A percentile compares a stretch with the other conserved stretches of the same genome.
Conservation (phyloP, 2,113 vertebrate genomes). For the Desmodus rotundus region DNA sequence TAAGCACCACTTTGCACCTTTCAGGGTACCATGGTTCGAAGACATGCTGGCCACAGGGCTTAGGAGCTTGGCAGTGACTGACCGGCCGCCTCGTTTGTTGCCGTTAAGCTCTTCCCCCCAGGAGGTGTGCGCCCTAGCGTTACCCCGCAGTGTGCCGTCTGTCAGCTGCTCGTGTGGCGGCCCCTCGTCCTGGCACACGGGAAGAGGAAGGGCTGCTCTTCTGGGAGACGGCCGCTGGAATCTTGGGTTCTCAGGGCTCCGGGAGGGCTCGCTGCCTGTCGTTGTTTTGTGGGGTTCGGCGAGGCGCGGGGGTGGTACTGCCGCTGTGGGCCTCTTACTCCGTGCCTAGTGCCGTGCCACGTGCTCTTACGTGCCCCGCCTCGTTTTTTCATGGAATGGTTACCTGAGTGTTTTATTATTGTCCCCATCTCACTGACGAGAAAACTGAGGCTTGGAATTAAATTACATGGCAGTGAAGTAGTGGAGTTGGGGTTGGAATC, state of each 20-base stretch:
- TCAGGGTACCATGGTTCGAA: not conserved
- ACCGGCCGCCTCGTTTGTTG: not conserved
- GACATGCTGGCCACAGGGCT: not conserved
- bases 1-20: not conserved
- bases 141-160: not conserved
- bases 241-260: not conserved
- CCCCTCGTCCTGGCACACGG: not conserved
- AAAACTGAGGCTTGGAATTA: not conserved
- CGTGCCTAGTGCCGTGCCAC: not conserved
- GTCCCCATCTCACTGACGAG: not conserved
- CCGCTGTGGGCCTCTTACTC: not conserved
- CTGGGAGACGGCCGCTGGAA: not conserved
- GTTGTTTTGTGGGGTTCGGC: not conserved
- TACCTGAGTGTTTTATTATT: not conserved
- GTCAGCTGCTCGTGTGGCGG: not conserved
- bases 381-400: not conserved
- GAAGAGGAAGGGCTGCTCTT: not conserved
- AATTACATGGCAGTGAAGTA: not conserved
- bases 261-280: not conserved
- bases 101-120: not conserved
- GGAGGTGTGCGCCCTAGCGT: not conserved
- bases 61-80: not conserved
- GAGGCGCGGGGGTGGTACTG: not conserved
- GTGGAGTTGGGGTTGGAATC: not conserved
- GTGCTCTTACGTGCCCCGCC: not conserved